These are phyloP conservation scores for Magallana ariakensis DNA, from an alignment of 1,140 invertebrate genomes.

Conservation along the genomic window DNA sequence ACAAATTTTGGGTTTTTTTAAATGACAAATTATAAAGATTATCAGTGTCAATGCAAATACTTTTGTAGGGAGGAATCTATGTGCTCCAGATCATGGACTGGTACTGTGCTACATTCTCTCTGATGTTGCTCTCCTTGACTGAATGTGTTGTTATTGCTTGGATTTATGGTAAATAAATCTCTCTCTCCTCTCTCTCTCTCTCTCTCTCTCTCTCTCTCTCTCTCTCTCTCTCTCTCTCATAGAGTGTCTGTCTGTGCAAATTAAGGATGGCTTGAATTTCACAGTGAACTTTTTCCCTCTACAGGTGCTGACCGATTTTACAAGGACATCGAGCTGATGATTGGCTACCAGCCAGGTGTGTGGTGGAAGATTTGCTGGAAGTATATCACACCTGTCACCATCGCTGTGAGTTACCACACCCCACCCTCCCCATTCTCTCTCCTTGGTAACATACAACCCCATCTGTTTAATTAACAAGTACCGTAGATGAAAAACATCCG, in stretches of 20 bases:
- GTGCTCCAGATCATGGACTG: conserved; percentile 91
- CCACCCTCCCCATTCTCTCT: background rate
- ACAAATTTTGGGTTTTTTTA: too few relatives aligned
- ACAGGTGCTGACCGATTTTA: conserved; percentile 68
- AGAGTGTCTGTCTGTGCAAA: background rate
- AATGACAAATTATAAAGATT: too few relatives aligned
- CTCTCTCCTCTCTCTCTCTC: background rate
- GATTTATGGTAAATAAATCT: conserved; percentile 76
- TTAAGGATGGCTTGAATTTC: background rate
- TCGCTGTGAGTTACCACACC: conserved; percentile 81
- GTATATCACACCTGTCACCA: conserved; percentile 86
- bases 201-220: conserved; percentile 9
- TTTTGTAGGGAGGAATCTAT: conserved; percentile 86
- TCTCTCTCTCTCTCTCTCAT: background rate
- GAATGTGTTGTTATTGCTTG: conserved; percentile 79
- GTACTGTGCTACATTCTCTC: conserved; percentile 91
- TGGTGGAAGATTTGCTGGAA: conserved; percentile 90
- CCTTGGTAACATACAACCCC: background rate
- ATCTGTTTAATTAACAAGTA: too few relatives aligned
- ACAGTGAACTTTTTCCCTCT: conserved; percentile 12
- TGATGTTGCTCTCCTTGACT: conserved; percentile 86
- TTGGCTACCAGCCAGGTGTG: conserved; percentile 61
- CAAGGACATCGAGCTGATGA: conserved; percentile 75
- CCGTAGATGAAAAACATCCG: background rate
- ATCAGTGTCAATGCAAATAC: too few relatives aligned